Conservation (phyloP, 2,797 vertebrate genomes). For the Crocodylus rhombifer region DNA sequence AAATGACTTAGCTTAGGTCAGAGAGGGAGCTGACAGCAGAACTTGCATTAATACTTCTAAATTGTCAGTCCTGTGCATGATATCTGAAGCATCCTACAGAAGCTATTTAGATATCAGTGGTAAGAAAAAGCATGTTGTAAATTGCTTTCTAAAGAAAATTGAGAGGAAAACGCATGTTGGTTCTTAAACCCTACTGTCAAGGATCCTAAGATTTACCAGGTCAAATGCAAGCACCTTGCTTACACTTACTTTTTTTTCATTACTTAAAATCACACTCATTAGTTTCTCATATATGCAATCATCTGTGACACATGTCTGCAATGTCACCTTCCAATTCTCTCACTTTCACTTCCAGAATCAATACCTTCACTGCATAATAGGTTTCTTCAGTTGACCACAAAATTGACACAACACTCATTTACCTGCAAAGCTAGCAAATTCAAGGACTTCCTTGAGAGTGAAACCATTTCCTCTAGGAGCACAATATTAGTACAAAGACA, state of each 20-base stretch:
- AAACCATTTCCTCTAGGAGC: not conserved
- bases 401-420: not conserved
- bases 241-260: not conserved
- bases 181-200: constrained; percentile 12
- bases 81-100: not conserved
- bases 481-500: not conserved
- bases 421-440: not conserved
- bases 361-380: not conserved
- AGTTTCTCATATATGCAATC: not conserved
- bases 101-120: constrained; percentile 56
- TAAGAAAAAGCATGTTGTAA: constrained; percentile 3
- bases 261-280: not conserved
- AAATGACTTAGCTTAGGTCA: not conserved
- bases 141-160: not conserved
- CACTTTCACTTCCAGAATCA: not conserved
- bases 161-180: constrained; percentile 42
- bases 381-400: not conserved
- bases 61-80: not conserved
- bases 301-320: not conserved
- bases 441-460: not conserved
- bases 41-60: not conserved
- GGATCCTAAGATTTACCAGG: constrained; percentile 3
- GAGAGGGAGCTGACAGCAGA: constrained; percentile 1
- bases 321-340: not conserved
- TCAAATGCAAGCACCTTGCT: not conserved